Base-by-base conservation (phyloP, 2,797 vertebrate species). In the Cirrhinus mrigala region DNA sequence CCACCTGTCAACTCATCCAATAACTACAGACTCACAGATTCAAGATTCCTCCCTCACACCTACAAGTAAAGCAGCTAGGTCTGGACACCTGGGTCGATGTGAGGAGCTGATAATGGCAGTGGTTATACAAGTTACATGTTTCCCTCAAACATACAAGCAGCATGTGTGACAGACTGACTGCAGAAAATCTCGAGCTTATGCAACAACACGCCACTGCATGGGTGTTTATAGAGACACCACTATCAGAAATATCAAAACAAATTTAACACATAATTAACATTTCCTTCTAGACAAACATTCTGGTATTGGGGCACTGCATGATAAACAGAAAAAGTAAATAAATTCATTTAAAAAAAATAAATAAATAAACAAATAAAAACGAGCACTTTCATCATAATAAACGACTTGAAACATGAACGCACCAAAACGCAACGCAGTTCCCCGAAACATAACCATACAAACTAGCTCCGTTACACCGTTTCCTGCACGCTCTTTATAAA, bases 401-500 rank as follows among this genome's bases (percentile, higher is more conserved):
- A 8, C 1, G 3, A 11, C 48, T 40, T 69, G 15, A 33, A 68
- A 46, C 56, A 78, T 18, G 40, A 70, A 44, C 8, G 9, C 33
- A 29, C 1, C 20, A 33, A 66, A 50, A 68, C 8, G 8, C 20
- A 52, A 60, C 54, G 3, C 40, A 27, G 6, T 33, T 73, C 18
- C 7, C 29, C 6, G 18, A 66, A 44, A 62, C 60, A 46, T 18
- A 48, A 77, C 27, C 62, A 54, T 10, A 24, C 1, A 27, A 11
- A 11, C 3, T 4, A 11, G 33, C 37, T 9, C 40, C 3, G 10
- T 22, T 54, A n/a, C 22, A 82, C 37, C 3, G 80, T 46, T 46
- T 60, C 24, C 71, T 24, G 27, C 46, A 27, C 44, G 58, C 40
- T 46, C 71, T 78, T 78, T 29, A 52, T 66, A 78, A 84, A 70